phyloP scores from a whole-genome alignment of 2,797 vertebrate genomes.

The Eulemur coronatus region DNA sequence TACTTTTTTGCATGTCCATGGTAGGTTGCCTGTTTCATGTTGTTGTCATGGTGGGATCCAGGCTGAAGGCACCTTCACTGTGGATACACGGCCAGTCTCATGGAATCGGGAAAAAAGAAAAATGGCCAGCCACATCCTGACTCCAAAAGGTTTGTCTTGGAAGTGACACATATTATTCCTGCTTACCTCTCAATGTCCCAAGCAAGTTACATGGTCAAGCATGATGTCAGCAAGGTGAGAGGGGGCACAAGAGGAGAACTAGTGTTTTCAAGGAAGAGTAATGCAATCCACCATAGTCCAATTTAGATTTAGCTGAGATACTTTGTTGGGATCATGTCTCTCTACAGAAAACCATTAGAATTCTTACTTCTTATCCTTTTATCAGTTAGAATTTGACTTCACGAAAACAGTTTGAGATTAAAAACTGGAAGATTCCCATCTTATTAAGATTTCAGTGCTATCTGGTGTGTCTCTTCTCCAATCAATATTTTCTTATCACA shows the following conservation, averaged over 20 bases:
- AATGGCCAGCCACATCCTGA: neutral
- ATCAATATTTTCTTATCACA: constrained; percentile 36
- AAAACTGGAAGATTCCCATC: neutral
- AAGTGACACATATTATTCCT: neutral
- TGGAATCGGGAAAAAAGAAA: neutral
- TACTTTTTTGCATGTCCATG: neutral
- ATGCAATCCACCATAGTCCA: neutral
- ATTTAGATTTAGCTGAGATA: neutral
- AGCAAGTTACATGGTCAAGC: neutral
- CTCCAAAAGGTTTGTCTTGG: neutral
- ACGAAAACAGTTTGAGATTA: neutral
- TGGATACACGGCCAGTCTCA: neutral
- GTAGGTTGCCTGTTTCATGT: neutral
- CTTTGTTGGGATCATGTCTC: neutral
- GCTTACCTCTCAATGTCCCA: neutral
- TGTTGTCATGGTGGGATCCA: neutral
- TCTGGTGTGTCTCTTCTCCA: neutral
- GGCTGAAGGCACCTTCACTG: neutral
- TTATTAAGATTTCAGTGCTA: neutral
- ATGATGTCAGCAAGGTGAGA: neutral
- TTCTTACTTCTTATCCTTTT: neutral
- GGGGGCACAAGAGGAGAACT: neutral
- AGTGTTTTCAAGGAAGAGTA: neutral
- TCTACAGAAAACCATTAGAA: neutral
- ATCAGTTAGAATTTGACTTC: neutral